Percentiles rank a stretch among this genome's conserved stretches.
These are phyloP conservation scores for Caradrina kadenii DNA, from an alignment of 2,888 invertebrate genomes.

Conservation along the genomic window DNA sequence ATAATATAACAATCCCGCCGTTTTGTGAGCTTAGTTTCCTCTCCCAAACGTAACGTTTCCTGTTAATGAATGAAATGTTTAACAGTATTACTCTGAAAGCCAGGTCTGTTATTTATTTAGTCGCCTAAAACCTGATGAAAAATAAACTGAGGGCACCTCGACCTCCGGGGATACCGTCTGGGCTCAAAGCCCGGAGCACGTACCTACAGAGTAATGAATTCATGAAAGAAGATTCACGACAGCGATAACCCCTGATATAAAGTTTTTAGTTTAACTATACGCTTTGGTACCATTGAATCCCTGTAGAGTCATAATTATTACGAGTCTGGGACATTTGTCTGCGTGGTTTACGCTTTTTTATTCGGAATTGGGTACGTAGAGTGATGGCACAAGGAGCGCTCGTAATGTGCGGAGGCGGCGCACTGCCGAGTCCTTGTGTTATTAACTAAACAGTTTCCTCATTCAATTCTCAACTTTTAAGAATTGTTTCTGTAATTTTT, in stretches of 20 bases:
- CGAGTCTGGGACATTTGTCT: conserved; percentile 24
- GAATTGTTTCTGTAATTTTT: neutral
- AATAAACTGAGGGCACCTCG: conserved; percentile 48
- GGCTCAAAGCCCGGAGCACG: conserved; percentile 29
- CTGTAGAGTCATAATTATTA: conserved; percentile 13
- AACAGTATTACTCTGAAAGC: conserved; percentile 61
- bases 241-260: conserved; percentile 29
- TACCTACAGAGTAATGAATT: conserved; percentile 52
- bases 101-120: conserved; percentile 60
- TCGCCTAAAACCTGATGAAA: conserved; percentile 59
- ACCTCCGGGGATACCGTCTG: conserved; percentile 32
- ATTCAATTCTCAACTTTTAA: conserved; percentile 1
- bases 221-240: conserved; percentile 49
- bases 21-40: conserved; percentile 73
- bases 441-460: conserved; percentile 6
- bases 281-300: conserved; percentile 16
- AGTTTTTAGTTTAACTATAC: conserved; percentile 32
- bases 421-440: neutral
- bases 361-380: neutral
- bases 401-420: conserved; percentile 2
- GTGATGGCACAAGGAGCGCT: conserved; percentile 18
- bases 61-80: conserved; percentile 67
- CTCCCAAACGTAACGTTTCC: conserved; percentile 66
- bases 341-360: conserved; percentile 10
- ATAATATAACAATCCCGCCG: conserved; percentile 61